A percentile compares a stretch with the other conserved stretches of the same genome.
Conservation (phyloP, 2,888 invertebrate species). For the Agrochola lota region DNA sequence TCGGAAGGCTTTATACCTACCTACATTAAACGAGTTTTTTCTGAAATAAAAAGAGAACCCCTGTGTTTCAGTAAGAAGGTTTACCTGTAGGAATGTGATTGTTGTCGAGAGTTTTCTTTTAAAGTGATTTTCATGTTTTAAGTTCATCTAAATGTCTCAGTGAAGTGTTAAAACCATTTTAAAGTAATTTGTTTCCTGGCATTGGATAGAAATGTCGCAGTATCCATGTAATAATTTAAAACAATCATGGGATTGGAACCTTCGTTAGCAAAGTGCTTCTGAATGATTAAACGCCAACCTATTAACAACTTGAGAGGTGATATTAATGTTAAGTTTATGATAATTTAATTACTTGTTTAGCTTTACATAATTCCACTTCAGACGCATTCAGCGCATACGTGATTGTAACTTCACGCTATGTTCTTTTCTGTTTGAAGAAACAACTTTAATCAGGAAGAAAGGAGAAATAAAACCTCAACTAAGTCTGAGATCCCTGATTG, state of each 20-base stretch:
- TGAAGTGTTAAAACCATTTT: neutral
- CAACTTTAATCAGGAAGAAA: slow-evolving; percentile 13
- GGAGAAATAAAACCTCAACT: slow-evolving; percentile 6
- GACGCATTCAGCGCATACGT: neutral
- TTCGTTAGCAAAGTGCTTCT: slow-evolving; percentile 35
- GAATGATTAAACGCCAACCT: slow-evolving; percentile 34
- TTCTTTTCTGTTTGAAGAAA: neutral
- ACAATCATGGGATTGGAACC: neutral
- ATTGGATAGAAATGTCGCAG: slow-evolving; percentile 3
- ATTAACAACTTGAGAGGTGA: slow-evolving; percentile 18
- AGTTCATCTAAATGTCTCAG: neutral
- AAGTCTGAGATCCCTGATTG: slow-evolving; percentile 12
- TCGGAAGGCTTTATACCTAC: neutral
- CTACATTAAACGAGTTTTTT: neutral
- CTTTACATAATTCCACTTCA: neutral
- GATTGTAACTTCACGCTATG: neutral
- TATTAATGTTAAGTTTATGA: slow-evolving; percentile 26
- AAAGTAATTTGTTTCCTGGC: slow-evolving; percentile 1
- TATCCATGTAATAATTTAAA: neutral
- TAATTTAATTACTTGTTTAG: slow-evolving; percentile 25
- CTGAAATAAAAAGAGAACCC: neutral
- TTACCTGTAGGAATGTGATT: neutral
- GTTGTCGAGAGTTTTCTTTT: neutral
- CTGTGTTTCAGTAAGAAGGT: neutral
- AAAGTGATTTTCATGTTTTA: neutral